Evolutionary conservation across 2,113 vertebrate genomes (phyloP).

Genomic region (Podocnemis expansa): DNA sequence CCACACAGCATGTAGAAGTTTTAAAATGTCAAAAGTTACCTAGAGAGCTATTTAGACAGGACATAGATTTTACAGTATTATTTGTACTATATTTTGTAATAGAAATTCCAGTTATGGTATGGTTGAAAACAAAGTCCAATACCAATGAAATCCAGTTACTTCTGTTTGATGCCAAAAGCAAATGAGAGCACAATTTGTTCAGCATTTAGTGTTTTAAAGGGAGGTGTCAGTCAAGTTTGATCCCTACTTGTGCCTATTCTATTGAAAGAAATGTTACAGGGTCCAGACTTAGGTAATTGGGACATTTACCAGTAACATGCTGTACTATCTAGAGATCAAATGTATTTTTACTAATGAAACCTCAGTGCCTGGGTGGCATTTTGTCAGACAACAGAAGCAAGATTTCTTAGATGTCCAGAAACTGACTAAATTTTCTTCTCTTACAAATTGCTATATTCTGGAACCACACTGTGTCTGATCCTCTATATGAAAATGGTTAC

Average conservation of each 20-base stretch:
- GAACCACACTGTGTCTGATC: background rate
- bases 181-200: background rate
- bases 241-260: background rate
- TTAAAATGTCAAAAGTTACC: background rate
- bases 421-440: background rate
- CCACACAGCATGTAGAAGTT: background rate
- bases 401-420: background rate
- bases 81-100: background rate
- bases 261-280: background rate
- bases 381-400: background rate
- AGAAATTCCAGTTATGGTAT: background rate
- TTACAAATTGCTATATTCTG: background rate
- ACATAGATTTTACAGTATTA: background rate
- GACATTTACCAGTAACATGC: background rate
- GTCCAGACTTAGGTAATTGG: background rate
- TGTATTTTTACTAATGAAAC: background rate
- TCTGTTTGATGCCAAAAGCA: background rate
- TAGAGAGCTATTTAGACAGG: background rate
- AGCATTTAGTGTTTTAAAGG: background rate
- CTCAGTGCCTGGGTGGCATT: background rate
- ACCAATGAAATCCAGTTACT: background rate
- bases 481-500: background rate
- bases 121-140: background rate
- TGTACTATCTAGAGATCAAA: background rate
- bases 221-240: no score